phyloP scores from a whole-genome alignment of 2,797 vertebrate genomes.

The Neosilurus hyrtlii region DNA sequence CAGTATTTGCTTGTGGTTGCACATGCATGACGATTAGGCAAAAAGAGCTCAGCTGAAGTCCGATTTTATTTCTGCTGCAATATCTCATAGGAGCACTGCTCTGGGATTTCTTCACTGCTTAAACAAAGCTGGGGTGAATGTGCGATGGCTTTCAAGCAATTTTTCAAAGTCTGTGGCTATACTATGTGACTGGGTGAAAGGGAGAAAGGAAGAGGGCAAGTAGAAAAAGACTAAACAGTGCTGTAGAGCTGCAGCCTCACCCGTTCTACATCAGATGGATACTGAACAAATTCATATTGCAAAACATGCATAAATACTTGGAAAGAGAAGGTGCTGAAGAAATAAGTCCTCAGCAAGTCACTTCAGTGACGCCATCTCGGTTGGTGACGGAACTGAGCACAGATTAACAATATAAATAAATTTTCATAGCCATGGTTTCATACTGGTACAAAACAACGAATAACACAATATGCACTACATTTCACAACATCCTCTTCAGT shows the following conservation, averaged over 20 bases:
- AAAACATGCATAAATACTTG: constrained; percentile 11
- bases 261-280: not conserved
- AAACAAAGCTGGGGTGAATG: not conserved
- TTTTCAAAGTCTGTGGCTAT: not conserved
- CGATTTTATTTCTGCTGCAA: not conserved
- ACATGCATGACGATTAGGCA: not conserved
- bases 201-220: constrained; percentile 6
- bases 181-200: not conserved
- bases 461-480: not conserved
- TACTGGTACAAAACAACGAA: not conserved
- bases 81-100: not conserved
- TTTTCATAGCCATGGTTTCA: not conserved
- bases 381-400: not conserved
- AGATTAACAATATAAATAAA: not conserved
- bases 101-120: not conserved
- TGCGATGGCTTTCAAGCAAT: not conserved
- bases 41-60: not conserved
- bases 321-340: not conserved
- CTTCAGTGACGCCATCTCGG: not conserved
- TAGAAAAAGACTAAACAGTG: not conserved
- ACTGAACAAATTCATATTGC: not conserved
- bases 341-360: constrained; percentile 16
- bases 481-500: not conserved
- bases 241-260: not conserved
- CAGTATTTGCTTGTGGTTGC: not conserved